These are phyloP conservation scores for Dynastes grantii DNA, from an alignment of 2,888 invertebrate species.

Conservation along the genomic window DNA sequence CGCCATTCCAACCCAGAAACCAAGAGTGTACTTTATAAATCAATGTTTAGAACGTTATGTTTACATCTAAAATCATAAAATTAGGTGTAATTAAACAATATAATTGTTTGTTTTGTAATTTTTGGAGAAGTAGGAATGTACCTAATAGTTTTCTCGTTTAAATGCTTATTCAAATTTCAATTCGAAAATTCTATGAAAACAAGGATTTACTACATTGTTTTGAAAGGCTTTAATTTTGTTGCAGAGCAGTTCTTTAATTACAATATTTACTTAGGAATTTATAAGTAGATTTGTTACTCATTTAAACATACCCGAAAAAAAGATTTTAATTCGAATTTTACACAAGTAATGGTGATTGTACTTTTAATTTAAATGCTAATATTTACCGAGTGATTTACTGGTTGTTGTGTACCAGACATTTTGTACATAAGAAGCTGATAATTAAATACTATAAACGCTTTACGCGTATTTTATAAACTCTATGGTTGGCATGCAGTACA, in stretches of 20 bases:
- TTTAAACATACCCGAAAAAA: conserved; percentile 23
- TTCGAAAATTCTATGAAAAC: too few species aligned
- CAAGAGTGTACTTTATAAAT: too few species aligned
- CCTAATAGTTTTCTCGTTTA: background rate
- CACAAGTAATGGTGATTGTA: conserved; percentile 16
- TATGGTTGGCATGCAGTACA: too few species aligned
- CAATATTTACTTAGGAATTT: conserved; percentile 5
- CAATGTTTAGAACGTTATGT: too few species aligned
- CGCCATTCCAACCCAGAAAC: too few species aligned
- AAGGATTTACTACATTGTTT: background rate
- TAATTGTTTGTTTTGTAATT: background rate
- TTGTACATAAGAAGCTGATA: background rate
- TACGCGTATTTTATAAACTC: background rate
- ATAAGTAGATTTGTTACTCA: conserved; percentile 19
- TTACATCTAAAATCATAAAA: too few species aligned
- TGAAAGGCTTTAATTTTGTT: background rate
- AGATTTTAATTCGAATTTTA: background rate
- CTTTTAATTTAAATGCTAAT: conserved; percentile 17
- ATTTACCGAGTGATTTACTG: conserved; percentile 12
- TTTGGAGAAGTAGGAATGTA: background rate
- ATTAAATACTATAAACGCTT: background rate
- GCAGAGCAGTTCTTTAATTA: background rate
- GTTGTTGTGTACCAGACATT: background rate
- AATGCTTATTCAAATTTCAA: background rate
- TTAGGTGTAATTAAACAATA: too few species aligned